phyloP scores from a whole-genome alignment of 2,888 invertebrate genomes.

The Octodonta nipae region DNA sequence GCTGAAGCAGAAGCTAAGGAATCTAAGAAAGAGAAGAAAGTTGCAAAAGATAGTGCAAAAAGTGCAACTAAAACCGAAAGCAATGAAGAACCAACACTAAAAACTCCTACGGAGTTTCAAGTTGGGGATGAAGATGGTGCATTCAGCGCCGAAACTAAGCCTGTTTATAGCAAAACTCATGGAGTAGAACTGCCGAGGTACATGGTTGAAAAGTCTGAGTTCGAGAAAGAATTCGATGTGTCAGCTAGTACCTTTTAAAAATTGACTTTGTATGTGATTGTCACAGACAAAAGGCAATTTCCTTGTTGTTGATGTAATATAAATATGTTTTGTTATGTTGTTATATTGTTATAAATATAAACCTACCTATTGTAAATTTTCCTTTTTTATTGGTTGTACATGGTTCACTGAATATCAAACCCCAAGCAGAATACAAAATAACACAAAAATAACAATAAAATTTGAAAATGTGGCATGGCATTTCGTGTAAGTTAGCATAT shows the following conservation, averaged over 20 bases:
- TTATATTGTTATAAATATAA: not conserved
- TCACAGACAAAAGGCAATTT: too few relatives aligned
- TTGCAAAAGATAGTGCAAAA: constrained; percentile 17
- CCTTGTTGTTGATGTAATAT: not conserved
- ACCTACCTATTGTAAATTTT: too few relatives aligned
- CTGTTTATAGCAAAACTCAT: constrained; percentile 48
- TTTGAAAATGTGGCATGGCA: too few relatives aligned
- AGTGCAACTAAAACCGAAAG: not conserved
- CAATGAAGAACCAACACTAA: constrained; percentile 28
- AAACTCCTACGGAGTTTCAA: constrained; percentile 39
- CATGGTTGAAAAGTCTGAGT: constrained; percentile 54
- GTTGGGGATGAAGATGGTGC: constrained; percentile 46
- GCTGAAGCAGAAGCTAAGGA: too few relatives aligned
- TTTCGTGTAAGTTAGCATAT: too few relatives aligned
- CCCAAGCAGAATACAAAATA: too few relatives aligned
- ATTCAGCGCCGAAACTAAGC: constrained; percentile 53
- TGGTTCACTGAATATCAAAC: too few relatives aligned
- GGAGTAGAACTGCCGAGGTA: constrained; percentile 53
- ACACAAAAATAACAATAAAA: too few relatives aligned
- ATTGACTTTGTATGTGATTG: too few relatives aligned
- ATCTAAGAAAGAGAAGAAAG: constrained; percentile 6
- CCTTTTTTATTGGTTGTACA: too few relatives aligned
- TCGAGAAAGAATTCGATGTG: constrained; percentile 53
- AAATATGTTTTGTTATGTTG: constrained; percentile 2
- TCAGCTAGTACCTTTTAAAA: constrained; percentile 22